Conservation (phyloP, 1,140 invertebrate species). For the Hestina assimilis region DNA sequence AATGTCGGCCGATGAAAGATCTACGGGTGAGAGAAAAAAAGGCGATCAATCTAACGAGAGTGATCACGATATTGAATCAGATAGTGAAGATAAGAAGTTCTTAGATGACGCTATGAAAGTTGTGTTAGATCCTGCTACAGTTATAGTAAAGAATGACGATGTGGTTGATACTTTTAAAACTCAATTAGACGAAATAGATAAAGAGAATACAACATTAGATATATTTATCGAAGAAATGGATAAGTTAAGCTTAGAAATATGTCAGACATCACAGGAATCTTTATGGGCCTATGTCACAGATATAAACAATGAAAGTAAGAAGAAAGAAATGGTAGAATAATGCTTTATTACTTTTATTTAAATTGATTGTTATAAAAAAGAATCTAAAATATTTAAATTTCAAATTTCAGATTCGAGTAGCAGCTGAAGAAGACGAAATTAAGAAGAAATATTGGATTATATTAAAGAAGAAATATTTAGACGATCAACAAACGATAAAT, state of each 20-base stretch:
- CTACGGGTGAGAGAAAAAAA: constrained; percentile 47
- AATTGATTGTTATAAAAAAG: no score
- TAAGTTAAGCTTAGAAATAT: constrained; percentile 65
- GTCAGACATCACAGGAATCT: constrained; percentile 63
- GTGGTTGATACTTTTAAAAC: constrained; percentile 51
- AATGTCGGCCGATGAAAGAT: constrained; percentile 65
- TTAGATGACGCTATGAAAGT: constrained; percentile 64
- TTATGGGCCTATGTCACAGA: constrained; percentile 68
- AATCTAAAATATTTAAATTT: neutral
- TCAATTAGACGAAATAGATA: constrained; percentile 55
- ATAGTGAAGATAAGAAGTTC: constrained; percentile 61
- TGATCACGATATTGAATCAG: constrained; percentile 57
- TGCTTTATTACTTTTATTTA: no score
- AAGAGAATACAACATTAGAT: constrained; percentile 55
- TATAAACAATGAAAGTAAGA: constrained; percentile 58
- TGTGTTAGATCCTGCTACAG: constrained; percentile 52
- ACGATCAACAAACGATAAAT: constrained; percentile 30
- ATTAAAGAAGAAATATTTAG: constrained; percentile 64
- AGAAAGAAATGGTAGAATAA: constrained; percentile 63
- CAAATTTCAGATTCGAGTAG: constrained; percentile 53
- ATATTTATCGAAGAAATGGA: constrained; percentile 67
- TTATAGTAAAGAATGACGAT: constrained; percentile 49
- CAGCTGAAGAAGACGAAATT: constrained; percentile 69
- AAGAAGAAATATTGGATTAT: constrained; percentile 69
- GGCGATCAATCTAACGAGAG: constrained; percentile 58